Evolutionary conservation across 1,140 invertebrate species (phyloP).

Genomic region (Pararge aegeria): DNA sequence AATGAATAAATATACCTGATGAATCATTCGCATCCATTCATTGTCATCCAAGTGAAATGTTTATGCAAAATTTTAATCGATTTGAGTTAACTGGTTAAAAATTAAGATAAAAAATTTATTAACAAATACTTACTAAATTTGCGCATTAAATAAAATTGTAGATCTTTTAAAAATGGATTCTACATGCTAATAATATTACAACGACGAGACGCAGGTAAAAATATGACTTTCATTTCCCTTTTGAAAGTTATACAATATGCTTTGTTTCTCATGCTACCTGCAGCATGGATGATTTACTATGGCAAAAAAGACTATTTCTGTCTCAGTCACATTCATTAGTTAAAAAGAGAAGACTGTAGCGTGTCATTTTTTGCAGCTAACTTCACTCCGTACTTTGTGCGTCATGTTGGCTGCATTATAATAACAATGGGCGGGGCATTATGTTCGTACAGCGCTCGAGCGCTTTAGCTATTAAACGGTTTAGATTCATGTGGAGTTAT

Average conservation of each 20-base stretch:
- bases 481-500: neutral
- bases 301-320: conserved; percentile 22
- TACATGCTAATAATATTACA: no score
- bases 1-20: no score
- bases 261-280: neutral
- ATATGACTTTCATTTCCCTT: neutral
- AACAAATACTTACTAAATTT: no score
- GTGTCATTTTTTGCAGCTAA: conserved; percentile 39
- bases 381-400: conserved; percentile 54
- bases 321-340: conserved; percentile 32
- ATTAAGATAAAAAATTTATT: no score
- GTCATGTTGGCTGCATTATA: conserved; percentile 76
- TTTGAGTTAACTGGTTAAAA: no score
- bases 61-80: no score
- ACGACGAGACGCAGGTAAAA: neutral
- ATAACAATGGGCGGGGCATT: conserved; percentile 67
- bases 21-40: no score
- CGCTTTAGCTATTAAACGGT: conserved; percentile 31
- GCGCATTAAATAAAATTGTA: no score
- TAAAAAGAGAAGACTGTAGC: conserved; percentile 37
- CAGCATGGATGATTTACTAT: conserved; percentile 22
- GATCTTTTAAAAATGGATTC: neutral
- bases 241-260: neutral
- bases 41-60: no score
- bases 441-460: conserved; percentile 34